Evolutionary conservation across 1,140 invertebrate genomes (phyloP), one percentile per base, ranked within the genome.

Genomic region (Lordiphosa collinella): DNA sequence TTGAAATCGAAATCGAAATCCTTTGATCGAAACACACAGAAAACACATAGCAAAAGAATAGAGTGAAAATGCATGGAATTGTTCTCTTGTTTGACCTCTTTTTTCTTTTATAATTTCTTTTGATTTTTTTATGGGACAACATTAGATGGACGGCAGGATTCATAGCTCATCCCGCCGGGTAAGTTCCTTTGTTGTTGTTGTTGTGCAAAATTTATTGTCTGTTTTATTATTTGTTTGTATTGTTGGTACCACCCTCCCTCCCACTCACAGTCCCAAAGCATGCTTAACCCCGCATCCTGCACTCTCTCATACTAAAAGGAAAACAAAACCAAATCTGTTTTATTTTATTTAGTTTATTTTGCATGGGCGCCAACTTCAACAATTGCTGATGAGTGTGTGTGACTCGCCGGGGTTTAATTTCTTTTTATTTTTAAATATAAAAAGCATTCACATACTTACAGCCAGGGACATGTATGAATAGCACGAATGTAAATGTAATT

Each of bases 71-170:
- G 85, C 80, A 84, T 86, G 84, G 67, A 78, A 75, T 52, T 71
- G 70, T 86, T 75, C 61, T 85, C 76, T 73, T 82, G 73, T 74
- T 86, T 79, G 78, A 84, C 75, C 57, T 25, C 69, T 40, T 67
- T 68, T 73, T 86, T 73, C 82, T 80, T 80, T 88, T 88, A 88
- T 88, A 88, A 82, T 88, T 89, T 89, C 86, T 88, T 89, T 89
- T 89, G 52, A 86, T 89, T 89, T 89, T 79, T 82, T 89, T 89
- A 79, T 89, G 79, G 87, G 85, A 89, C 87, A 79, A 85, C 82
- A 64, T 87, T 88, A 89, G 88, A 89, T 89, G 88, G 88, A 89
- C 84, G 87, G 87, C 87, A 89, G 88, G 84, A 87, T 89, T 86
- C 84, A 89, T 87, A 89, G 86, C 74, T 87, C 87, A 89, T 89